Evolutionary conservation across 2,113 vertebrate species (phyloP), one percentile per base, ranked within the genome.

Genomic region (Spheniscus mendiculus): DNA sequence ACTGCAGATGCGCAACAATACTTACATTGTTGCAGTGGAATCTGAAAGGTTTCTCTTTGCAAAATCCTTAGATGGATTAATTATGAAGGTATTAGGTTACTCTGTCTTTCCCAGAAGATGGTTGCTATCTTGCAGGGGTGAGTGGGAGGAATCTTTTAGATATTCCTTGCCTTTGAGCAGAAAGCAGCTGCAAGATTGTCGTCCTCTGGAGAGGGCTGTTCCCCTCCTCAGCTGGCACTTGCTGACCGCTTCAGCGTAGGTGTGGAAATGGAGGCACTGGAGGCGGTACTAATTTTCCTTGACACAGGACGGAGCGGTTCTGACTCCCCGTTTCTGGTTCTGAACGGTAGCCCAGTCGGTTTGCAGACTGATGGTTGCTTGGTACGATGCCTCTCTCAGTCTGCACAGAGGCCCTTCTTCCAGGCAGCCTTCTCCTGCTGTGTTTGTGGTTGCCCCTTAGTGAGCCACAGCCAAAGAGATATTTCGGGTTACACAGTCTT

Each of bases 271-370:
- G 2, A 45, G 34, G 30, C 6, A 1, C 61, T 65, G 62, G 66
- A n/a, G 29, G 53, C 1, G 2, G 27, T 18, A 5, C 45, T 71
- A 7, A 1, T 53, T 78, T 73, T 36, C 23, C 38, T 19, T 44
- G 55, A 25, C 70, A 42, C 27, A 36, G 58, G 45, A n/a, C 4
- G 0, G 83, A 61, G 58, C 44, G 36, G 58, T 12, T 80, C 30
- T 45, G 86, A 53, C 30, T 65, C 29, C 26, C 40, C 5, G 0
- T 49, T 72, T 25, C 53, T 42, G 5, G 58, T 53, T 44, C 69
- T 34, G 29, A 27, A 8, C 0, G 0, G 26, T 29, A 44, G 32
- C 16, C 23, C 29, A 0, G 26, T 20, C 1, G 1, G 22, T n/a
- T 45, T 59, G 44, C 45, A 77, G 40, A 10, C 18, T 12, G 5